Evolutionary conservation across 2,113 vertebrate species (phyloP).

Genomic region (Ptilonorhynchus violaceus): DNA sequence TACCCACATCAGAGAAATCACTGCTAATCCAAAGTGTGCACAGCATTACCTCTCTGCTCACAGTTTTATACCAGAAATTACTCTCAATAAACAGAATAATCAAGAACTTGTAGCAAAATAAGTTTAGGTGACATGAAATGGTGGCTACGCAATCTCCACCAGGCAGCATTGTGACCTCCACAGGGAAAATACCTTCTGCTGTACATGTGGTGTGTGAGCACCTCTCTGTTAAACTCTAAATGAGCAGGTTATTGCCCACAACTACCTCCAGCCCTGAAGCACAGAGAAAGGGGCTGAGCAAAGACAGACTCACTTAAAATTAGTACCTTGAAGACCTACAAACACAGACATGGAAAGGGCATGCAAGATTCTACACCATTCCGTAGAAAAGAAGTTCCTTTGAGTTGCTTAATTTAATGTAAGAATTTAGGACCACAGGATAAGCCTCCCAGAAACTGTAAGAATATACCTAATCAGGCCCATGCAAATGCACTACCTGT

Average conservation of each 20-base stretch:
- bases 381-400: not conserved
- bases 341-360: not conserved
- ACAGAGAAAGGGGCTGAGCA: not conserved
- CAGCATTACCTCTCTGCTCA: not conserved
- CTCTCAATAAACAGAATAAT: not conserved
- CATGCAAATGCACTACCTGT: not conserved
- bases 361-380: not conserved
- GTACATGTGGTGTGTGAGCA: not conserved
- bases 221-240: not conserved
- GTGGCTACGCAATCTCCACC: not conserved
- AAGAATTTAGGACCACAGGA: not conserved
- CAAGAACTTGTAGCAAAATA: not conserved
- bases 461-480: not conserved
- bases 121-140: not conserved
- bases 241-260: not conserved
- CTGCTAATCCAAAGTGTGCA: not conserved
- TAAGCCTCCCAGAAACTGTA: not conserved
- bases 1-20: not conserved
- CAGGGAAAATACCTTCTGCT: not conserved
- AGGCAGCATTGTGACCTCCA: not conserved
- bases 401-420: not conserved
- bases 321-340: not conserved
- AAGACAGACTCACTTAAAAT: not conserved
- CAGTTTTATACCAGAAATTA: not conserved
- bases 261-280: not conserved